Percentiles rank a stretch among this genome's conserved stretches.
Evolutionary conservation across 2,113 vertebrate genomes (phyloP).

Genomic region (Pipa parva): DNA sequence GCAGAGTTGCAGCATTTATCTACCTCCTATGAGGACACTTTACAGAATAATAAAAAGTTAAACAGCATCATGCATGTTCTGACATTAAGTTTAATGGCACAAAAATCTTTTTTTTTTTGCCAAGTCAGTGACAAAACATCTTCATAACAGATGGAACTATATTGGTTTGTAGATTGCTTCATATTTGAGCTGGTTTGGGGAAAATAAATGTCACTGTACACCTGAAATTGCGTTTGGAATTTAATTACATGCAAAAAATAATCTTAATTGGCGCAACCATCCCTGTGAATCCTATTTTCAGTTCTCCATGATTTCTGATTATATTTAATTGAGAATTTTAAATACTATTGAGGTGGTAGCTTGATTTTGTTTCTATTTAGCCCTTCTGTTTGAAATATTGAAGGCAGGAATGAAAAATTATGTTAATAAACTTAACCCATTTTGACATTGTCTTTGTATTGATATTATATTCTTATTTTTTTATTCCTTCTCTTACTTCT

Average conservation of each 20-base stretch:
- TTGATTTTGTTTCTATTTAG: no score
- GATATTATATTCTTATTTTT: no score
- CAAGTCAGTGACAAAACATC: conserved; percentile 14
- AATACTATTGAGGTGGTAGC: no score
- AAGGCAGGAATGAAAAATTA: no score
- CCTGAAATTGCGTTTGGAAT: conserved; percentile 10
- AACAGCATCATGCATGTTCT: conserved; percentile 31
- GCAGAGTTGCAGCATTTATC: conserved; percentile 22
- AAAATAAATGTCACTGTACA: conserved; percentile 28
- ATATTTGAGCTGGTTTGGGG: conserved; percentile 7
- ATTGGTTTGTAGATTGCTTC: conserved; percentile 27
- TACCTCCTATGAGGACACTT: conserved; percentile 29
- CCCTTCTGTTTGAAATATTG: no score
- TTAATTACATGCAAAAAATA: not conserved
- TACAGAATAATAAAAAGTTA: conserved; percentile 35
- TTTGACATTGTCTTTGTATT: no score
- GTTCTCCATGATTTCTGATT: no score
- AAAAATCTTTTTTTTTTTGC: conserved; percentile 16
- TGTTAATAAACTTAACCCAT: no score
- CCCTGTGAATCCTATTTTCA: not conserved
- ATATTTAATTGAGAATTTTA: no score
- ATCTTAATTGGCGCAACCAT: conserved; percentile 12
- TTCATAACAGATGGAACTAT: conserved; percentile 38
- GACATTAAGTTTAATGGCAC: conserved; percentile 33
- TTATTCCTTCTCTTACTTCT: no score